phyloP scores from a whole-genome alignment of 2,888 invertebrate genomes.

The Scotopteryx bipunctaria region DNA sequence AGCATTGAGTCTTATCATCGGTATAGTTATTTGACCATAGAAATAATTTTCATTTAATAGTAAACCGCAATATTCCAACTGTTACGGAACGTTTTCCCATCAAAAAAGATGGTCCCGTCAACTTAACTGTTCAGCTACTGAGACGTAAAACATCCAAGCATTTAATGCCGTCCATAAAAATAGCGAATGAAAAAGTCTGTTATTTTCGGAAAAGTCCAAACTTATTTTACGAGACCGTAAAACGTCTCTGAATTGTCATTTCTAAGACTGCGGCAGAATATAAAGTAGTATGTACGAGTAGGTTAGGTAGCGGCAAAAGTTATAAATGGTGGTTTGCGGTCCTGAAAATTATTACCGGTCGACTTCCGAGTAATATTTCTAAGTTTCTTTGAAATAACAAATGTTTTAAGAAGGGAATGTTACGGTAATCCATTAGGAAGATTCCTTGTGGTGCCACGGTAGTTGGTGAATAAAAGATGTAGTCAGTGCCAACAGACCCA shows the following conservation, averaged over 20 bases:
- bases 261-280: constrained; percentile 3
- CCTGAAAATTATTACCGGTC: constrained; percentile 10
- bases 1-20: too few species aligned
- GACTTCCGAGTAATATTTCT: background rate
- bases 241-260: constrained; percentile 13
- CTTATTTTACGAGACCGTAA: constrained; percentile 21
- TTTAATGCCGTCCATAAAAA: constrained; percentile 23
- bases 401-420: constrained; percentile 2
- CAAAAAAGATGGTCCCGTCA: background rate
- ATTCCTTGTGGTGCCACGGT: background rate
- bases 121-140: constrained; percentile 14
- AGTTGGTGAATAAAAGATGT: background rate
- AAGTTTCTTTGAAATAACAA: constrained; percentile 10
- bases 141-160: constrained; percentile 10
- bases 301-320: background rate
- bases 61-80: background rate
- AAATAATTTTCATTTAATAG: too few species aligned
- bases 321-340: background rate
- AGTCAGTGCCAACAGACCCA: background rate
- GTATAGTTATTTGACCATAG: too few species aligned
- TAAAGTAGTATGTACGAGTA: background rate
- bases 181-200: constrained; percentile 22
- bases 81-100: constrained; percentile 6
- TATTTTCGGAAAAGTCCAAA: constrained; percentile 18
- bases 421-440: constrained; percentile 6